Evolutionary conservation across 2,888 invertebrate species (phyloP).

Genomic region (Napeogenes inachia): DNA sequence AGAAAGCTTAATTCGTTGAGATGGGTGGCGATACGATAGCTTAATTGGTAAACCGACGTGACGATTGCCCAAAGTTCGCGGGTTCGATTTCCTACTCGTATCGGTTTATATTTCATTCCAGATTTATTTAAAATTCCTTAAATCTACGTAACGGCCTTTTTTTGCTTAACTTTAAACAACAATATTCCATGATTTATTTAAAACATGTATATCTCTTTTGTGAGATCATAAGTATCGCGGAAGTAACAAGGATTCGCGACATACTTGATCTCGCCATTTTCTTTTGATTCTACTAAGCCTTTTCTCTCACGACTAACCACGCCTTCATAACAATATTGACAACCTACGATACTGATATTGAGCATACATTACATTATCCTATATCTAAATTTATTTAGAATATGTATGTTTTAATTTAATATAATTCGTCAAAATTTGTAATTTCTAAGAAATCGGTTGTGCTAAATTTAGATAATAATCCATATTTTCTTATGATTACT

Average conservation of each 20-base stretch:
- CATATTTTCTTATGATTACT: too few species aligned
- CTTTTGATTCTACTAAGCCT: neutral
- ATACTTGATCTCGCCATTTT: constrained; percentile 3
- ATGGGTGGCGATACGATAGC: too few species aligned
- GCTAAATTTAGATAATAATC: too few species aligned
- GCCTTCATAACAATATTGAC: neutral
- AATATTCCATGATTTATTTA: neutral
- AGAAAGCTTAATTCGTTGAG: too few species aligned
- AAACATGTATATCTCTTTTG: neutral
- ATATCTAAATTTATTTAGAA: neutral
- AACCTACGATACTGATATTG: neutral
- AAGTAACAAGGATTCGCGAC: neutral
- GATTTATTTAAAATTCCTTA: too few species aligned
- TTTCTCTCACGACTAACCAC: neutral
- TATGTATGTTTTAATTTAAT: neutral
- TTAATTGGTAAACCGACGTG: too few species aligned
- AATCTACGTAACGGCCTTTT: too few species aligned
- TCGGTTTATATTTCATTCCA: too few species aligned
- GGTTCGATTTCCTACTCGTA: too few species aligned
- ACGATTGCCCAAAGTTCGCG: too few species aligned
- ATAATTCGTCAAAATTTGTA: neutral
- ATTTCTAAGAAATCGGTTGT: too few species aligned
- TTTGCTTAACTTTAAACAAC: too few species aligned
- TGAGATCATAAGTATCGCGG: neutral
- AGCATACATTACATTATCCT: neutral